phyloP scores from a whole-genome alignment of 2,888 invertebrate genomes.

The Noctua fimbriata region DNA sequence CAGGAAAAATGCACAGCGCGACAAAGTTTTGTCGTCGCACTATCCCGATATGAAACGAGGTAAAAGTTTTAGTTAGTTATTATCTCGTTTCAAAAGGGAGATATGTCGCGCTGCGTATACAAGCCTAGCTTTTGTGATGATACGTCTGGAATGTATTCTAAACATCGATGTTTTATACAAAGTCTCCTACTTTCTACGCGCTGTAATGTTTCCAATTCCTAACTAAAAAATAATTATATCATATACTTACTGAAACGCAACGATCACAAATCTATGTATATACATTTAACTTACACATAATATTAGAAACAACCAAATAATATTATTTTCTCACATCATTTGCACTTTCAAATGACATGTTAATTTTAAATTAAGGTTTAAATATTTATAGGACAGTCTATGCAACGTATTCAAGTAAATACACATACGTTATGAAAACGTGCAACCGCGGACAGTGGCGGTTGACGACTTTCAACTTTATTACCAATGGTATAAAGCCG shows the following conservation, averaged over 20 bases:
- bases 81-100: background rate
- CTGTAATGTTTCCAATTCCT: conserved; percentile 52
- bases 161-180: conserved; percentile 60
- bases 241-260: conserved; percentile 62
- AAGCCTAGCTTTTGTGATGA: conserved; percentile 59
- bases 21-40: background rate
- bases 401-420: conserved; percentile 48
- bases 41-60: background rate
- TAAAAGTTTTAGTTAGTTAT: background rate
- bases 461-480: conserved; percentile 6
- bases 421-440: conserved; percentile 28
- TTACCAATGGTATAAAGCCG: background rate
- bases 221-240: conserved; percentile 59
- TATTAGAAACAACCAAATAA: conserved; percentile 59
- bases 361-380: conserved; percentile 47
- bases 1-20: background rate
- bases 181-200: conserved; percentile 31
- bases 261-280: conserved; percentile 66
- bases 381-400: conserved; percentile 57
- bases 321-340: conserved; percentile 45
- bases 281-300: conserved; percentile 65
- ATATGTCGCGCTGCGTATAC: background rate
- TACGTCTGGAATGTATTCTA: conserved; percentile 64
- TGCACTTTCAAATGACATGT: conserved; percentile 53
- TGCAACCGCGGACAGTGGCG: background rate